These are phyloP conservation scores for Siderastrea radians DNA, from an alignment of 92 coral and sea anemone species.

Conservation along the genomic window DNA sequence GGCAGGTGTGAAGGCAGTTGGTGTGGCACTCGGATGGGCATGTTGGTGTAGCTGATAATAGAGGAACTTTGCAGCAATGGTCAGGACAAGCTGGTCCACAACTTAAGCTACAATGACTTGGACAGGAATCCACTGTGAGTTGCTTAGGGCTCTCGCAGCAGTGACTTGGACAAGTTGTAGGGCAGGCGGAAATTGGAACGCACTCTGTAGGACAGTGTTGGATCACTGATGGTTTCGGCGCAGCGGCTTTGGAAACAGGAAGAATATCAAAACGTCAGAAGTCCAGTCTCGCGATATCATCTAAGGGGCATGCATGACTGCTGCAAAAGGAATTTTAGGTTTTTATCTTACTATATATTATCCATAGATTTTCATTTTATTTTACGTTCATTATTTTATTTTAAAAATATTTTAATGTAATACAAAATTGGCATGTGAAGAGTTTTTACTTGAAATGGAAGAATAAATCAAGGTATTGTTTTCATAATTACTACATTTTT, in stretches of 20 bases:
- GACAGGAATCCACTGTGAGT: conserved; percentile 47
- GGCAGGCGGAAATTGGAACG: not conserved
- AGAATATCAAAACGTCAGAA: conserved; percentile 51
- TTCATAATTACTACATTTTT: too few relatives aligned
- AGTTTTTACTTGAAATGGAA: not conserved
- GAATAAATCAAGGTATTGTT: too few relatives aligned
- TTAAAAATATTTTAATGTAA: too few relatives aligned
- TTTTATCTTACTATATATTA: not conserved
- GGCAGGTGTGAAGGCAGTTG: conserved; percentile 41
- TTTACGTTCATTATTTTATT: not conserved
- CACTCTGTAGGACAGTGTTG: conserved; percentile 57
- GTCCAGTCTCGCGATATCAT: conserved; percentile 39
- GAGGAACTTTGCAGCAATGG: conserved; percentile 33
- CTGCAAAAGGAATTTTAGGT: conserved; percentile 32
- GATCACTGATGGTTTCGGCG: conserved; percentile 4
- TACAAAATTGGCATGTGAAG: too few relatives aligned
- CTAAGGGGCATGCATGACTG: conserved; percentile 30
- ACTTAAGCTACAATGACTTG: conserved; percentile 38
- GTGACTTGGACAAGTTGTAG: conserved; percentile 27
- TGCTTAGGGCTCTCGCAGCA: conserved; percentile 31
- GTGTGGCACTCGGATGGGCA: conserved; percentile 50
- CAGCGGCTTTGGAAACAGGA: conserved; percentile 50
- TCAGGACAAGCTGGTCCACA: conserved; percentile 37
- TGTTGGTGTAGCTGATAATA: not conserved
- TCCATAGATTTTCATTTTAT: not conserved